These are phyloP conservation scores for Acanthosepion pharaonis DNA, from an alignment of 2,888 invertebrate genomes.

Conservation along the genomic window DNA sequence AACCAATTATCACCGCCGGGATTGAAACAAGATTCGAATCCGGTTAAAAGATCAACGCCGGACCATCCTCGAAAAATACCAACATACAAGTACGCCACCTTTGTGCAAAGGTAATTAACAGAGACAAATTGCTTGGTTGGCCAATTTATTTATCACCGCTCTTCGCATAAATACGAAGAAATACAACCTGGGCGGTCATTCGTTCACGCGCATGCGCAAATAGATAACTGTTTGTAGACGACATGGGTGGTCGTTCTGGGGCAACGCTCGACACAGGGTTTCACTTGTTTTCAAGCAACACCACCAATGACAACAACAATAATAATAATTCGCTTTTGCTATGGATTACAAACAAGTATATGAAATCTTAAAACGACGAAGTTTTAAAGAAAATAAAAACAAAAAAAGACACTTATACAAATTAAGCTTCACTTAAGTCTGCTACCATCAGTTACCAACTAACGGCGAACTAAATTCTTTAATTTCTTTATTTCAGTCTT, in stretches of 20 bases:
- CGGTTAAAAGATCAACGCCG: neutral
- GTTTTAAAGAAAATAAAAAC: too few species aligned
- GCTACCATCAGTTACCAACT: too few species aligned
- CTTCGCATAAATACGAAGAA: slow-evolving; percentile 24
- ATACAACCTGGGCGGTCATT: neutral
- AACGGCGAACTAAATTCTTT: too few species aligned
- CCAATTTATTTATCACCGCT: neutral
- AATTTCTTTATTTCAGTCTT: too few species aligned
- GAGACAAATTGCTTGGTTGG: neutral
- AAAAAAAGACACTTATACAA: too few species aligned
- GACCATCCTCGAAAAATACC: neutral
- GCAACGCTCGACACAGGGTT: neutral
- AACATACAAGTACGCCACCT: neutral
- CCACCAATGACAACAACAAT: too few species aligned
- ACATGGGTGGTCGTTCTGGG: neutral
- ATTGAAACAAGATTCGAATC: neutral
- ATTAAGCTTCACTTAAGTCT: too few species aligned
- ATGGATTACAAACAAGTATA: too few species aligned
- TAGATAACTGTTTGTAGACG: neutral
- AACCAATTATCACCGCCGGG: neutral
- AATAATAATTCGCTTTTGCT: too few species aligned
- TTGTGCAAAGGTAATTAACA: slow-evolving; percentile 10
- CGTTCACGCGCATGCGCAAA: neutral
- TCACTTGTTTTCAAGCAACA: neutral
- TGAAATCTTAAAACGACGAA: too few species aligned